Evolutionary conservation across 2,113 vertebrate genomes (phyloP).

Genomic region (Mastomys natalensis): DNA sequence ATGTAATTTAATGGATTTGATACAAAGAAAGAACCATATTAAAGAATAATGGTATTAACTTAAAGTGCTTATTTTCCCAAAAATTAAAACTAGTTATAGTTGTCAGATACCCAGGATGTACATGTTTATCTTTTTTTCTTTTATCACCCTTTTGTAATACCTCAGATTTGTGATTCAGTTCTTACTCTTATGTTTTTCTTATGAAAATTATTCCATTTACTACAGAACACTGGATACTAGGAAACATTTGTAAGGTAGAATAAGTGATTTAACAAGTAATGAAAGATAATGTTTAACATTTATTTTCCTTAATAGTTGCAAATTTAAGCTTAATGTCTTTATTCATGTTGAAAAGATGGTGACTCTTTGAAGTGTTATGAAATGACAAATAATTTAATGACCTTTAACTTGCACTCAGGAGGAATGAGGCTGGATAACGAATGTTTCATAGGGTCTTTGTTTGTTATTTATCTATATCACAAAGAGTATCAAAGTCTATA

Average conservation of each 20-base stretch:
- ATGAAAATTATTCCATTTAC: not conserved
- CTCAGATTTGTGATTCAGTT: not conserved
- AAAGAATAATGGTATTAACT: not conserved
- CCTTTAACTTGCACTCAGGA: not conserved
- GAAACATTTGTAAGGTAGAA: not conserved
- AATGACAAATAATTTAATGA: not conserved
- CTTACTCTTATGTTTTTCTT: not conserved
- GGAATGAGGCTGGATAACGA: not conserved
- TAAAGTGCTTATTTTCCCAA: not conserved
- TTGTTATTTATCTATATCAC: not conserved
- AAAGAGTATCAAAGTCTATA: conserved; percentile 19
- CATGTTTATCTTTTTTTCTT: not conserved
- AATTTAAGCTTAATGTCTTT: conserved; percentile 5
- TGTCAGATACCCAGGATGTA: not conserved
- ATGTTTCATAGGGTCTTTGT: conserved; percentile 16
- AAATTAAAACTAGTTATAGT: not conserved
- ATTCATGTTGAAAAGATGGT: not conserved
- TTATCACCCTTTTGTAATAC: not conserved
- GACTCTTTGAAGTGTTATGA: conserved; percentile 41
- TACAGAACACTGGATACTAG: not conserved
- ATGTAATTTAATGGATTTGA: not conserved
- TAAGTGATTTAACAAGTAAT: not conserved
- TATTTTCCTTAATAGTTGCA: conserved; percentile 36
- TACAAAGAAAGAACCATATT: not conserved
- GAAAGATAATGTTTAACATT: not conserved